These are phyloP conservation scores for Daubentonia madagascariensis DNA, from an alignment of 2,113 vertebrate genomes.

Conservation along the genomic window DNA sequence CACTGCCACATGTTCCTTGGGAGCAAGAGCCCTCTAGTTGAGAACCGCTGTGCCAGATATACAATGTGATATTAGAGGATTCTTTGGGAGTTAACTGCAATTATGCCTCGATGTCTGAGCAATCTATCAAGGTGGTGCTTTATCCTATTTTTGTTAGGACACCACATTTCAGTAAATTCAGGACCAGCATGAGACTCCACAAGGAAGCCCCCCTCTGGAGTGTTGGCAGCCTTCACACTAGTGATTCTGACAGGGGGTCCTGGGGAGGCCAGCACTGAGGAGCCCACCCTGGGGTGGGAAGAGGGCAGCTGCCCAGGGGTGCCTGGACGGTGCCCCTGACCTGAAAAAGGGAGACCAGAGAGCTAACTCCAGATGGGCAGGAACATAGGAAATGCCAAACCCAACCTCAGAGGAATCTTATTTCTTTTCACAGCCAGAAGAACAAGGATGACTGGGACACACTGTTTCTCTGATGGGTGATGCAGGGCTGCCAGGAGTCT, in stretches of 20 bases:
- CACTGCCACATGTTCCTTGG: background rate
- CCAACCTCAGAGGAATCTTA: background rate
- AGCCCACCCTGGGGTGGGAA: background rate
- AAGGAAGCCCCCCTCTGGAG: background rate
- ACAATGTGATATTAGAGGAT: accelerated
- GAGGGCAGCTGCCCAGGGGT: background rate
- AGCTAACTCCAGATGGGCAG: background rate
- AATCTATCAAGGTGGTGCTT: background rate
- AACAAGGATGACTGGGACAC: background rate
- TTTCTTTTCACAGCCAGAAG: background rate
- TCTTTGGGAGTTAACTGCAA: background rate
- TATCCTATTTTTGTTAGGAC: background rate
- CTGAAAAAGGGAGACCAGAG: background rate
- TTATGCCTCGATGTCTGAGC: accelerated
- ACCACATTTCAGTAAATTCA: background rate
- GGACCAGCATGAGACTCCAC: background rate
- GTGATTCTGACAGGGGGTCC: background rate
- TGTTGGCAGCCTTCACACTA: too few species aligned
- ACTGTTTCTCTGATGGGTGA: accelerated
- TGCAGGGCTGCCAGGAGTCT: background rate
- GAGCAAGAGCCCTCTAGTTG: background rate
- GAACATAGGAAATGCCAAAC: too few species aligned
- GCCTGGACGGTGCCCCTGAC: background rate
- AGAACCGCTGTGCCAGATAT: background rate
- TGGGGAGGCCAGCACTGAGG: accelerated